Percentiles rank a stretch among this genome's conserved stretches.
Conservation (phyloP, 1,140 invertebrate genomes). For the Nomia melanderi region DNA sequence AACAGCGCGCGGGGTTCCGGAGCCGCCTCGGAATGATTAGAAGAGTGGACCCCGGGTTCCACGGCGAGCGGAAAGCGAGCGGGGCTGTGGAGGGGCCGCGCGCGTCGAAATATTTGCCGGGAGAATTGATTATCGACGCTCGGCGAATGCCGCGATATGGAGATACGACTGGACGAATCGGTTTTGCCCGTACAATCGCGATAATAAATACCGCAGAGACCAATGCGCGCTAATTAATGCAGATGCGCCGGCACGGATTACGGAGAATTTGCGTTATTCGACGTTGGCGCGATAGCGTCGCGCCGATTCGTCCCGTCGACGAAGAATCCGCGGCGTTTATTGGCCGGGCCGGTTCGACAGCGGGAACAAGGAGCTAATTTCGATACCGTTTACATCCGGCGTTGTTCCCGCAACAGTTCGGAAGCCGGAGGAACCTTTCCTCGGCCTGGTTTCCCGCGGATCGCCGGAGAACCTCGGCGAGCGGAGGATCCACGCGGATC, state of each 20-base stretch:
- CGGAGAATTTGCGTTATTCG: slow-evolving; percentile 60
- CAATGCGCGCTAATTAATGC: slow-evolving; percentile 63
- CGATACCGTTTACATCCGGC: background rate
- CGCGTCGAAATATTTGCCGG: slow-evolving; percentile 51
- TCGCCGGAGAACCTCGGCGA: too few species aligned
- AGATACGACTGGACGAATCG: slow-evolving; percentile 60
- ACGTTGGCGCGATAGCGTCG: slow-evolving; percentile 32
- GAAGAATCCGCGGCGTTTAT: slow-evolving; percentile 43
- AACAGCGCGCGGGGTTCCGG: slow-evolving; percentile 15
- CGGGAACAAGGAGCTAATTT: background rate
- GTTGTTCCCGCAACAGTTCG: background rate
- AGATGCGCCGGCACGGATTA: slow-evolving; percentile 56
- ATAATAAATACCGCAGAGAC: slow-evolving; percentile 64
- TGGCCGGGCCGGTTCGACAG: background rate
- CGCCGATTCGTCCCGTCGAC: slow-evolving; percentile 31
- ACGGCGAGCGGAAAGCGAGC: too few species aligned
- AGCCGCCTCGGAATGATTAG: slow-evolving; percentile 22
- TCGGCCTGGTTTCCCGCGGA: too few species aligned
- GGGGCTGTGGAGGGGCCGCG: slow-evolving; percentile 9
- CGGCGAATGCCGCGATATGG: slow-evolving; percentile 46
- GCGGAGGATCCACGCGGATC: too few species aligned
- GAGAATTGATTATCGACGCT: slow-evolving; percentile 60
- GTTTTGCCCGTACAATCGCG: slow-evolving; percentile 60
- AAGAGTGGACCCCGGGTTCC: background rate
- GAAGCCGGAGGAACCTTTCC: background rate